Percentiles rank a stretch among this genome's conserved stretches.
Evolutionary conservation across 2,797 vertebrate species (phyloP).

Genomic region (Diplodus puntazzo): DNA sequence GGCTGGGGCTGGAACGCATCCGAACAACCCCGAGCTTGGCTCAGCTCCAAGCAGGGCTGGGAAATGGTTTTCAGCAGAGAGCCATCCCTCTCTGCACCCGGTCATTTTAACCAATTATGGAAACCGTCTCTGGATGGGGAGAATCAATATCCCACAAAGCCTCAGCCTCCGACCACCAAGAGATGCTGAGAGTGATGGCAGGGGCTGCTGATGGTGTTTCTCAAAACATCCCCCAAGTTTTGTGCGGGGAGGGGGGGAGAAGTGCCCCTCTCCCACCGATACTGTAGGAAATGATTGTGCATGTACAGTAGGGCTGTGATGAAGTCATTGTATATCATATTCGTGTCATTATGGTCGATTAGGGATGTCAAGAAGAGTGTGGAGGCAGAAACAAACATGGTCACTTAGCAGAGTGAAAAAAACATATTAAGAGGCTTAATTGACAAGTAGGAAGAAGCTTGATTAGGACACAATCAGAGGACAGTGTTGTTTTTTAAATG

Average conservation of each 20-base stretch:
- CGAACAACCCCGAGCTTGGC: slow-evolving; percentile 89
- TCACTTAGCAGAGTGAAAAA: slow-evolving; percentile 26
- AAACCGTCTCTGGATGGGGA: slow-evolving; percentile 86
- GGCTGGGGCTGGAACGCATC: slow-evolving; percentile 90
- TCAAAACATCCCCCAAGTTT: slow-evolving; percentile 75
- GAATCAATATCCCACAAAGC: slow-evolving; percentile 88
- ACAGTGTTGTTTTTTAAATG: slow-evolving; percentile 55
- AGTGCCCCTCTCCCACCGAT: slow-evolving; percentile 66
- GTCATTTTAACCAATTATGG: slow-evolving; percentile 92
- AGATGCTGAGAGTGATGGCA: slow-evolving; percentile 84
- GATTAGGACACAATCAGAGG: slow-evolving; percentile 54
- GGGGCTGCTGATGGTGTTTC: slow-evolving; percentile 79
- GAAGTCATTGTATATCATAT: slow-evolving; percentile 69
- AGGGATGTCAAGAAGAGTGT: slow-evolving; percentile 44
- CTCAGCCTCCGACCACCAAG: slow-evolving; percentile 83
- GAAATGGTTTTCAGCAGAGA: slow-evolving; percentile 90
- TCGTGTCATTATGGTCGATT: slow-evolving; percentile 62
- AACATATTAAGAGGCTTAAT: slow-evolving; percentile 44
- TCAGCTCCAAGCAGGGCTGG: slow-evolving; percentile 88
- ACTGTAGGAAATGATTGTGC: slow-evolving; percentile 68
- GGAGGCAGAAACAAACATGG: slow-evolving; percentile 28
- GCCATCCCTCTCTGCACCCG: slow-evolving; percentile 87
- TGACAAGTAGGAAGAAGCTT: slow-evolving; percentile 56
- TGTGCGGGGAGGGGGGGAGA: slow-evolving; percentile 33
- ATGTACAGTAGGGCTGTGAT: slow-evolving; percentile 57